These are phyloP conservation scores for Caenorhabditis sp. DNA, from an alignment of 2,888 invertebrate species.

Conservation along the genomic window DNA sequence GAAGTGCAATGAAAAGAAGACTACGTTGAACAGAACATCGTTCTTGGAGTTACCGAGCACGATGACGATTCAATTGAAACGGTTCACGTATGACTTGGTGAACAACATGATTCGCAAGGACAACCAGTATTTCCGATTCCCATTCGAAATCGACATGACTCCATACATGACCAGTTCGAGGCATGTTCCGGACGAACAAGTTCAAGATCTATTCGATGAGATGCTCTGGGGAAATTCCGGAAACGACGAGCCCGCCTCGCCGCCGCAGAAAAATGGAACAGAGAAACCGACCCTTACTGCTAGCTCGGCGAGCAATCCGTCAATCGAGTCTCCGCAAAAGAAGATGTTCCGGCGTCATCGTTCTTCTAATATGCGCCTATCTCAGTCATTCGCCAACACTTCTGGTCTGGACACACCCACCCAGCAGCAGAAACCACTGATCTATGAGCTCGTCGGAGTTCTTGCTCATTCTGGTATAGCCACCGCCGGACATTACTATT, in stretches of 20 bases:
- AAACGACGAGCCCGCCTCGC: slow-evolving; percentile 27
- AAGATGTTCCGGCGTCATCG: slow-evolving; percentile 64
- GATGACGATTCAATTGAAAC: slow-evolving; percentile 85
- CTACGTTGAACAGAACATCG: slow-evolving; percentile 85
- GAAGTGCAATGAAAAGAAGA: slow-evolving; percentile 85
- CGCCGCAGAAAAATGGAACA: slow-evolving; percentile 29
- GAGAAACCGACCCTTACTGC: slow-evolving; percentile 30
- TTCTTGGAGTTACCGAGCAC: slow-evolving; percentile 85
- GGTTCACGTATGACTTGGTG: slow-evolving; percentile 86
- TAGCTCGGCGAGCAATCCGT: slow-evolving; percentile 45
- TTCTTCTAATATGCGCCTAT: slow-evolving; percentile 55
- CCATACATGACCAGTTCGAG: slow-evolving; percentile 62
- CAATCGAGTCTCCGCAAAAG: slow-evolving; percentile 49
- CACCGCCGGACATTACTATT: slow-evolving; percentile 86
- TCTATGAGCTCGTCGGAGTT: slow-evolving; percentile 85
- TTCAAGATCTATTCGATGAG: slow-evolving; percentile 65
- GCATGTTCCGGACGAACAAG: slow-evolving; percentile 57
- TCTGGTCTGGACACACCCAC: slow-evolving; percentile 25
- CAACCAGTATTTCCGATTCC: slow-evolving; percentile 86
- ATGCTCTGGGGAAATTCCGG: slow-evolving; percentile 40
- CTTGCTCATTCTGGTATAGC: slow-evolving; percentile 86
- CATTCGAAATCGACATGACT: slow-evolving; percentile 82
- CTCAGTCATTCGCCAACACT: slow-evolving; percentile 46
- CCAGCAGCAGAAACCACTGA: slow-evolving; percentile 39
- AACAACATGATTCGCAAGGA: slow-evolving; percentile 85